Base-by-base conservation (phyloP, 2,113 vertebrate genomes). In the Microcebus murinus region DNA sequence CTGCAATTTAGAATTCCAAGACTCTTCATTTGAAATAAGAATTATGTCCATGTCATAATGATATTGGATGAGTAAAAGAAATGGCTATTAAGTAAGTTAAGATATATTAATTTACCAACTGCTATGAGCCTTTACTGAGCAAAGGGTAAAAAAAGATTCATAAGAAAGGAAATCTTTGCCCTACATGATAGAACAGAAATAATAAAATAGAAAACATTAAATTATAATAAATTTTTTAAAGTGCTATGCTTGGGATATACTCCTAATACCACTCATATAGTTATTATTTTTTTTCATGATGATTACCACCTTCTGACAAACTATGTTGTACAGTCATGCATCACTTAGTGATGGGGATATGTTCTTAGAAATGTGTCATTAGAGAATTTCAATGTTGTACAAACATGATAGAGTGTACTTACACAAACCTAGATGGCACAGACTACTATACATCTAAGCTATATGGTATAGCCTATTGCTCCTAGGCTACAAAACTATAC, bases 21-120 rank as follows among this genome's bases (percentile, higher is more conserved):
- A 65, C 10, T 86, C 50, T 59, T 93, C 23, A 92, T 87, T 59
- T 70, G 34, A 95, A 92, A 82, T 92, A 39, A 92, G 59, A 92
- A 96, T 67, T 82, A 87, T 57, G 77, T 21, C 14, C 11, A 71
- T 55, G 15, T 73, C 48, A 92, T n/a, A 61, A 77, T 86, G 45
- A 90, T 77, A 61, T 1, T 87, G 48, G 13, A 45, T 76, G n/a
- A 88, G 55, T 92, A 86, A 81, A 86, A 74, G 42, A 95, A 39
- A 87, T 74, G 36, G 29, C 6, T 76, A 94, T 57, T 91, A 87
- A 36, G 15, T 91, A 87, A 36, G 15, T 59, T 59, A 82, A 76
- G 61, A 73, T 50, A 93, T 61, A 83, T 83, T 23, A 90, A 80
- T 63, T 81, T 59, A 87, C 2, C n/a, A 77, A 74, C 21, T 82